Base-by-base conservation (phyloP, 2,888 invertebrate genomes). In the Lasioglossum calceatum region DNA sequence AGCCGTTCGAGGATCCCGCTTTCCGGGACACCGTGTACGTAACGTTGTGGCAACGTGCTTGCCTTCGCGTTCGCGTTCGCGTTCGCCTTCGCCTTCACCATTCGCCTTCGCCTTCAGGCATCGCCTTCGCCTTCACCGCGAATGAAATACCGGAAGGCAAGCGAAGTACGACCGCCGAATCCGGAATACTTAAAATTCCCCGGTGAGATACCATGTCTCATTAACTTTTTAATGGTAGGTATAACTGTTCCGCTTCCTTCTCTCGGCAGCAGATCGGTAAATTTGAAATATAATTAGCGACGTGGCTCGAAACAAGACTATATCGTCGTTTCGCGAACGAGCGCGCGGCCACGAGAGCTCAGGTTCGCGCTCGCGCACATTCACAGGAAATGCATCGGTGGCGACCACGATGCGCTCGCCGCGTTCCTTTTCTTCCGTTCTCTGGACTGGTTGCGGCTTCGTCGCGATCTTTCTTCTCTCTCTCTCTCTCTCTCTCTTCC, bases 201-300 rank as follows among this genome's bases (percentile, higher is more conserved):
- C 50, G 74, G 47, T 64, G 85, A 79, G 58, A 77, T 79, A 73
- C 77, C 71, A 85, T 78, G 85, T 80, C 86, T 86, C 85, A 75
- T 86, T 85, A 85, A 86, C 54, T 78, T 85, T 81, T 85, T 81
- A 85, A 86, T 80, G 85, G 85, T 58, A 81, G 75, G 67, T 77
- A 77, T 85, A 85, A 84, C 85, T 84, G 85, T 84, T 84, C 79
- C 85, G 77, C 73, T 85, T 85, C 85, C 85, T 79, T 39, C 77
- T 79, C 77, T 58, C 76, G 47, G 70, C 64, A 71, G 64, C 74
- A 77, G 85, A 84, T 86, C 80, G 85, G 85, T 77, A 74, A 80
- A 84, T 86, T 84, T 84, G 80, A 84, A 84, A 84, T 71, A 80
- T 86, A 86, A 86, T 84, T 86, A 85, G 64, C 79, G 77, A 71